Evolutionary conservation across 2,888 invertebrate genomes (phyloP), one percentile per base, ranked within the genome.

Genomic region (Abscondita cerata): DNA sequence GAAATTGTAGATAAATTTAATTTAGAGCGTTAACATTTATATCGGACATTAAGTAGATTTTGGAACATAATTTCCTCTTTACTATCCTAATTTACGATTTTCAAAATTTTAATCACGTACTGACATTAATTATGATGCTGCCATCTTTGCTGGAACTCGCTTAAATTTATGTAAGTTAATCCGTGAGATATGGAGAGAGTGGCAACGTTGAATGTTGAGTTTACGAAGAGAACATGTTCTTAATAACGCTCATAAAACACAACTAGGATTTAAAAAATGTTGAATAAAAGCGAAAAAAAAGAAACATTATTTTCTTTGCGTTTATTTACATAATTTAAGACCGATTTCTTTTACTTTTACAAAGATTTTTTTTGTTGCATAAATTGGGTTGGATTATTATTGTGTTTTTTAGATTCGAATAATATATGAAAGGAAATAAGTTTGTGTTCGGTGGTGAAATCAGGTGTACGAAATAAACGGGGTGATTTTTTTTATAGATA

Each of bases 91-190:
- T 71, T 68, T 68, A 65, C 66, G 61, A 65, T 70, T 70, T 70
- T 74, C 72, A 71, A 73, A 78, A 78, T 78, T 77, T 77, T 78
- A 78, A 78, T 78, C 78, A 78, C 78, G 79, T 79, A 76, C 73
- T 69, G 74, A 72, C 77, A 74, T 79, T 78, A 78, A 78, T 78
- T 78, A 78, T 74, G 76, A 75, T 72, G 68, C 69, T 71, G 73
- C 75, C 76, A 75, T 75, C 76, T 74, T 74, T 69, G 63, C 70
- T 62, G 59, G 62, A 68, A 68, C 65, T 55, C 63, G 69, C 59
- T 63, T 65, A 73, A 77, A 78, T 78, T 77, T 78, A 77, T 77
- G 76, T 74, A 72, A 75, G 76, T 76, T 77, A 77, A 78, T 77
- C 77, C 75, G 73, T 68, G 73, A 74, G 75, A 74, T 75, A 75